Evolutionary conservation across 2,888 invertebrate species (phyloP).

Genomic region (Exocentrus adspersus): DNA sequence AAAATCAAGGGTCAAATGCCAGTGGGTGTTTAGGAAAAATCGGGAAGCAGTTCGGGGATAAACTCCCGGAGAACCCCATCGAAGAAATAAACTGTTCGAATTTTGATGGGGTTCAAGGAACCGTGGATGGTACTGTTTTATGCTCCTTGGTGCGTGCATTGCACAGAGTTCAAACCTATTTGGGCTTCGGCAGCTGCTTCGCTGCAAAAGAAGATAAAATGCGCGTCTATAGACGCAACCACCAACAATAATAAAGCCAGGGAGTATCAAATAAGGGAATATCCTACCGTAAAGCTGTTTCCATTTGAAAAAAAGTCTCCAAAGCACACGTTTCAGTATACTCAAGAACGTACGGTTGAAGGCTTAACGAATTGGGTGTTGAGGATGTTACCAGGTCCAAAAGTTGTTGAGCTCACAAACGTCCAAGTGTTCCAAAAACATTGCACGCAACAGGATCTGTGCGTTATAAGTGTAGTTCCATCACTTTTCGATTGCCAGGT

Average conservation of each 20-base stretch:
- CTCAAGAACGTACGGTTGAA: conserved; percentile 83
- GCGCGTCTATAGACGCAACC: conserved; percentile 94
- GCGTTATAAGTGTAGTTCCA: conserved; percentile 89
- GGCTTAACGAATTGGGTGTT: conserved; percentile 89
- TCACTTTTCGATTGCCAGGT: conserved; percentile 95
- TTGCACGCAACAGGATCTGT: conserved; percentile 87
- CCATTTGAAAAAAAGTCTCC: conserved; percentile 75
- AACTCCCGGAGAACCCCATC: conserved; percentile 63
- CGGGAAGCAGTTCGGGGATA: conserved; percentile 35
- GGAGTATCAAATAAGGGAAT: conserved; percentile 85
- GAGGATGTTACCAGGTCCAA: conserved; percentile 68
- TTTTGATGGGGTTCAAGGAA: conserved; percentile 89
- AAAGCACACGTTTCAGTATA: conserved; percentile 69
- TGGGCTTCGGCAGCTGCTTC: conserved; percentile 80
- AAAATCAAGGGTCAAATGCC: too few species aligned
- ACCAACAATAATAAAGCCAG: conserved; percentile 80
- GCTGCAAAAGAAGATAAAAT: conserved; percentile 89
- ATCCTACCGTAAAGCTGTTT: conserved; percentile 94
- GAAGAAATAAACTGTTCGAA: conserved; percentile 91
- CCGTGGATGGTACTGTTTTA: conserved; percentile 96
- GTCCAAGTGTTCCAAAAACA: conserved; percentile 67
- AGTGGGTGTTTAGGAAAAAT: conserved; percentile 53
- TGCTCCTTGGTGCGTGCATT: conserved; percentile 93
- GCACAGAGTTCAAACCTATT: conserved; percentile 91
- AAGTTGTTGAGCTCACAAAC: conserved; percentile 79